A percentile compares a stretch with the other conserved stretches of the same genome.
phyloP scores from a whole-genome alignment of 2,113 vertebrate genomes.

The Pagrus major region DNA sequence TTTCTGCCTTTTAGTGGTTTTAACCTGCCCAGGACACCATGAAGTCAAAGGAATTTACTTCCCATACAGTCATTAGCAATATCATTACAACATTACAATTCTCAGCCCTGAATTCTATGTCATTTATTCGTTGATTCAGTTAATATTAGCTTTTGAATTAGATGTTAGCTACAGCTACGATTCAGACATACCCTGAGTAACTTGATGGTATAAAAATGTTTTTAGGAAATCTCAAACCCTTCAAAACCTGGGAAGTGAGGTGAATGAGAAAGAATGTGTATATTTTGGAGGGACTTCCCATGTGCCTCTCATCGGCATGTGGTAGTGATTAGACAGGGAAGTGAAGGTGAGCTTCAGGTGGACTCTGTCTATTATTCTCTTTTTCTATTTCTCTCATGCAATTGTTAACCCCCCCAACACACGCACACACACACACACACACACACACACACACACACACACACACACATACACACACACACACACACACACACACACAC shows the following conservation, averaged over 20 bases:
- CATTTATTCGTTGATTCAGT: background rate
- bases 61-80: constrained; percentile 4
- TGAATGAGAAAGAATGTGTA: constrained; percentile 47
- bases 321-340: constrained; percentile 74
- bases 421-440: too few relatives aligned
- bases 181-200: constrained; percentile 19
- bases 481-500: too few relatives aligned
- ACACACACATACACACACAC: too few relatives aligned
- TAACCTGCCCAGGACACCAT: constrained; percentile 19
- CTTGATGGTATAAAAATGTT: constrained; percentile 32
- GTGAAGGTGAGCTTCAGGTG: constrained; percentile 76
- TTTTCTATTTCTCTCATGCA: constrained; percentile 14
- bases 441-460: too few relatives aligned
- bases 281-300: constrained; percentile 40
- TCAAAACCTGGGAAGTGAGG: constrained; percentile 37
- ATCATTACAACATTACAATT: constrained; percentile 8
- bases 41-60: constrained; percentile 16
- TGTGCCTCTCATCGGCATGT: constrained; percentile 66
- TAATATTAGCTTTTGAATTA: constrained; percentile 19
- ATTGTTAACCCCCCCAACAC: constrained; percentile 21
- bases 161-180: constrained; percentile 8
- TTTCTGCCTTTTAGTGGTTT: constrained; percentile 46
- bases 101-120: background rate
- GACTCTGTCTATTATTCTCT: constrained; percentile 45
- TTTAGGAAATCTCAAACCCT: constrained; percentile 40